These are phyloP conservation scores for Sturnira hondurensis DNA, from an alignment of 2,113 vertebrate genomes.

Conservation along the genomic window DNA sequence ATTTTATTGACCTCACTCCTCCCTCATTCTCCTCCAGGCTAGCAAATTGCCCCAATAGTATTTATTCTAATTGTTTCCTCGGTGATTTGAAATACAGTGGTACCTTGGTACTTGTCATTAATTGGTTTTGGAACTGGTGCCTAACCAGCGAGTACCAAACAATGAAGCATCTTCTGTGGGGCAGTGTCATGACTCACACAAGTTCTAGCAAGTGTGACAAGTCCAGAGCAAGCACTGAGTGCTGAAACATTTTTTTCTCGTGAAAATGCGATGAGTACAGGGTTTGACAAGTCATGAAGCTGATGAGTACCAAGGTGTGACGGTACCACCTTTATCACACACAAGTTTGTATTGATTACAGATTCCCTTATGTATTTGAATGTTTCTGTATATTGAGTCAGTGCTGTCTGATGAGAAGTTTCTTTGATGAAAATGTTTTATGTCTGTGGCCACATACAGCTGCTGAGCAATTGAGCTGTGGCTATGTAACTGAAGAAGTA, in stretches of 20 bases:
- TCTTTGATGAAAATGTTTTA: not conserved
- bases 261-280: too few relatives aligned
- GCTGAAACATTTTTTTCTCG: too few relatives aligned
- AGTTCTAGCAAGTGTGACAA: too few relatives aligned
- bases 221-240: too few relatives aligned
- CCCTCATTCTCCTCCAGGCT: not conserved
- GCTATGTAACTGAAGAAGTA: not conserved
- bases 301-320: too few relatives aligned
- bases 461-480: not conserved
- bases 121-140: too few relatives aligned
- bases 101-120: too few relatives aligned
- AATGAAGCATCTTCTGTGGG: too few relatives aligned
- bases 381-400: not conserved
- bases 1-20: not conserved
- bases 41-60: not conserved
- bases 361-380: not conserved
- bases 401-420: not conserved
- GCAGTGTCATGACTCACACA: too few relatives aligned
- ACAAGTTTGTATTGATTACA: not conserved
- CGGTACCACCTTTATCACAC: not conserved
- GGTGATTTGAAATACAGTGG: not conserved
- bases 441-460: not conserved
- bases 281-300: too few relatives aligned
- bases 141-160: too few relatives aligned
- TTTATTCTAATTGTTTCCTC: not conserved